These are phyloP conservation scores for Camponotus pennsylvanicus DNA, from an alignment of 1,140 invertebrate species.

Conservation along the genomic window DNA sequence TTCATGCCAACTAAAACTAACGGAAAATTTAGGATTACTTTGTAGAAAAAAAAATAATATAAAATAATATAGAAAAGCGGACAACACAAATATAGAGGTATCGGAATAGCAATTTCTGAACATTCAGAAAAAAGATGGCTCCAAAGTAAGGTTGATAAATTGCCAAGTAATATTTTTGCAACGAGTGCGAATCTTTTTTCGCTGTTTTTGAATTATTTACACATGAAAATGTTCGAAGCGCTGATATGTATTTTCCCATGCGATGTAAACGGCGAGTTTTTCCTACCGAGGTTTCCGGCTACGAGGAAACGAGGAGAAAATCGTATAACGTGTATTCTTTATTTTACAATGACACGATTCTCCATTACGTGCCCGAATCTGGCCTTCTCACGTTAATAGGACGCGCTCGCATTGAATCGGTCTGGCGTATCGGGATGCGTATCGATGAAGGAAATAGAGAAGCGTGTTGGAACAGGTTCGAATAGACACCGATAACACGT, in stretches of 20 bases:
- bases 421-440: background rate
- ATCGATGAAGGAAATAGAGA: conserved; percentile 38
- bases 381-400: background rate
- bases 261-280: background rate
- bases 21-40: background rate
- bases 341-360: background rate
- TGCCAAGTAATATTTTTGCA: conserved; percentile 44
- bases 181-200: conserved; percentile 16
- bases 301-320: background rate
- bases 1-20: too few relatives aligned
- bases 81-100: background rate
- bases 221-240: background rate
- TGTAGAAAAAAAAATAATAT: background rate
- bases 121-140: background rate
- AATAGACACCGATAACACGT: conserved; percentile 18
- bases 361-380: conserved; percentile 15
- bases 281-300: background rate
- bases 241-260: conserved; percentile 1
- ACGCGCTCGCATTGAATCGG: background rate
- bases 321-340: background rate
- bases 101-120: too few relatives aligned
- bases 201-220: conserved; percentile 20
- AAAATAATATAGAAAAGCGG: background rate
- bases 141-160: conserved; percentile 57
- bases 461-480: background rate